phyloP scores from a whole-genome alignment of 2,888 invertebrate species.

The Augochlorella aurata region DNA sequence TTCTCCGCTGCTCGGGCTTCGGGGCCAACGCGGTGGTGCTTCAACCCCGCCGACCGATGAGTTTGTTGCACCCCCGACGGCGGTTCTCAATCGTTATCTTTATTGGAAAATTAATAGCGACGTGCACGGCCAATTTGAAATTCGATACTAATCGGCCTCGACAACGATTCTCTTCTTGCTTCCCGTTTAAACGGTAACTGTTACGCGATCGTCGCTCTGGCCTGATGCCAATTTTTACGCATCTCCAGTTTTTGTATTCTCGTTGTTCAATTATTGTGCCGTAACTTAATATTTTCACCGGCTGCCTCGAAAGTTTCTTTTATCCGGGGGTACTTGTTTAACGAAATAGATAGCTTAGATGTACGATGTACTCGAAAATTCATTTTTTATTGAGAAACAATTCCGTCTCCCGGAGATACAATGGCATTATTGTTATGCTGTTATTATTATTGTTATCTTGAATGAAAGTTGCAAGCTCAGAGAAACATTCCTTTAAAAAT shows the following conservation, averaged over 20 bases:
- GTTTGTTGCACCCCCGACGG: conserved; percentile 69
- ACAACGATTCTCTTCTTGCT: not conserved
- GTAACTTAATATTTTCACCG: too few relatives aligned
- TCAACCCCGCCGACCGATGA: conserved; percentile 56
- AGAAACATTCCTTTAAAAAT: too few relatives aligned
- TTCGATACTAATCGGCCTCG: not conserved
- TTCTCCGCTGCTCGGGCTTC: conserved; percentile 64
- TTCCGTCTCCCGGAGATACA: too few relatives aligned
- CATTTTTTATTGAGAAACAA: too few relatives aligned
- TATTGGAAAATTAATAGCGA: not conserved
- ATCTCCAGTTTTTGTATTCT: not conserved
- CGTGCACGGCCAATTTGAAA: not conserved
- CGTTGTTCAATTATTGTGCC: not conserved
- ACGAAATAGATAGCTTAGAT: too few relatives aligned
- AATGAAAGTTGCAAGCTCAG: too few relatives aligned
- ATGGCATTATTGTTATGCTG: too few relatives aligned
- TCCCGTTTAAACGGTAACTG: not conserved
- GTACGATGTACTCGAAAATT: too few relatives aligned
- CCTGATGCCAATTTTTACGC: not conserved
- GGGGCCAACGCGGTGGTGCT: conserved; percentile 49
- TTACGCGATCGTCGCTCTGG: not conserved
- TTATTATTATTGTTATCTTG: too few relatives aligned
- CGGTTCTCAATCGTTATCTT: conserved; percentile 49
- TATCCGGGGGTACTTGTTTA: too few relatives aligned
- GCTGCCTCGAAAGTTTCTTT: too few relatives aligned